A percentile compares a stretch with the other conserved stretches of the same genome.
phyloP scores from a whole-genome alignment of 2,888 invertebrate genomes.

The Ormyrus thymus region DNA sequence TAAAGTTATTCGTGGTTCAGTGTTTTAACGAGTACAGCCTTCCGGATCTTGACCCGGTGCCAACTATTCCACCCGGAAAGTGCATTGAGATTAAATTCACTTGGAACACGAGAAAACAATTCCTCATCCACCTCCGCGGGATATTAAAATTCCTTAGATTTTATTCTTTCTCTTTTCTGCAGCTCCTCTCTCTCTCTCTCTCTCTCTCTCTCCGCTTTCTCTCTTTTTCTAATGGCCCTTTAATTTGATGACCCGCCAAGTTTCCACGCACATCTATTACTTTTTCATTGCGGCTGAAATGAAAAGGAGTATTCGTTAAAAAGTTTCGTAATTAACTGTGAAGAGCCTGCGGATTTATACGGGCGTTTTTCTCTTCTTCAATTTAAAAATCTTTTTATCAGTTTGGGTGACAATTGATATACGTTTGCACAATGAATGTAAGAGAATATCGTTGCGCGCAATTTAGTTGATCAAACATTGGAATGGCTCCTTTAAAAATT shows the following conservation, averaged over 20 bases:
- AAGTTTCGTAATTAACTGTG: too few species aligned
- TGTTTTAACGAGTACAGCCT: neutral
- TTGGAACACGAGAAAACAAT: slow-evolving; percentile 44
- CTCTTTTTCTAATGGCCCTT: neutral
- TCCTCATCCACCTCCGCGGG: slow-evolving; percentile 13
- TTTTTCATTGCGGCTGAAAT: neutral
- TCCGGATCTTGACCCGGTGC: slow-evolving; percentile 40
- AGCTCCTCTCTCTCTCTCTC: too few species aligned
- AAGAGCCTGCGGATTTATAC: neutral
- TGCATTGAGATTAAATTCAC: slow-evolving; percentile 51
- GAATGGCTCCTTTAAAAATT: too few species aligned
- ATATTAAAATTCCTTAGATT: slow-evolving; percentile 43
- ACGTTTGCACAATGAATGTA: too few species aligned
- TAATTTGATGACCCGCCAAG: slow-evolving; percentile 27
- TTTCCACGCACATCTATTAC: slow-evolving; percentile 21
- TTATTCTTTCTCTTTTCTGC: neutral
- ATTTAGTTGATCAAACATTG: too few species aligned
- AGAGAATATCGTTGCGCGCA: too few species aligned
- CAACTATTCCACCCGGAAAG: slow-evolving; percentile 37
- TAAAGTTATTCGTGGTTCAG: slow-evolving; percentile 21
- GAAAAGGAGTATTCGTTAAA: neutral
- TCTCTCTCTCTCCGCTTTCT: too few species aligned
- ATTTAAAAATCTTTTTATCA: too few species aligned
- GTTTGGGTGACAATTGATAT: too few species aligned
- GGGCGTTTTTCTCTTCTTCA: too few species aligned